Conservation (phyloP, 37 sponge, comb jelly and placozoan species). For the Oopsacas minuta region DNA sequence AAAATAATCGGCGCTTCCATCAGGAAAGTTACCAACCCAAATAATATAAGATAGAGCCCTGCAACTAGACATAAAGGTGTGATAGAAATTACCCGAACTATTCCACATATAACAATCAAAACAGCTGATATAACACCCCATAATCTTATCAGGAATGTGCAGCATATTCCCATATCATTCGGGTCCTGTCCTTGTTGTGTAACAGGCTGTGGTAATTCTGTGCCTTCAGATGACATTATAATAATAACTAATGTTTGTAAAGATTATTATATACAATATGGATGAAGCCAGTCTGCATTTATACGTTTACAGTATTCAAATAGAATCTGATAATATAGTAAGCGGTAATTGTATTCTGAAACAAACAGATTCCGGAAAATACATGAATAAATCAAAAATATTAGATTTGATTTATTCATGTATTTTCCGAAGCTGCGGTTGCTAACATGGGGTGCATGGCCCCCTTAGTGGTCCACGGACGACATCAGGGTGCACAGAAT, state of each 20-base stretch:
- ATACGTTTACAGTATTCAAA: background rate
- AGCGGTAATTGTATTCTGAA: too few relatives aligned
- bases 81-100: background rate
- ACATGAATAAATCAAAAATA: too few relatives aligned
- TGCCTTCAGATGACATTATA: background rate
- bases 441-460: too few relatives aligned
- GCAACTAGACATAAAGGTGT: background rate
- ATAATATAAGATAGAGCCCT: background rate
- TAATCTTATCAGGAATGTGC: background rate
- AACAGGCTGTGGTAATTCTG: background rate
- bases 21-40: background rate
- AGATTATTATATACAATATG: too few relatives aligned
- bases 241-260: too few relatives aligned
- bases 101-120: background rate
- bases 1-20: background rate
- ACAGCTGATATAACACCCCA: background rate
- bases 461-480: too few relatives aligned
- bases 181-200: background rate
- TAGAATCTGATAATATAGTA: too few relatives aligned
- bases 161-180: slow-evolving; percentile 10
- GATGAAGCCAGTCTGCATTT: background rate
- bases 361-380: too few relatives aligned
- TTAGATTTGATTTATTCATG: too few relatives aligned
- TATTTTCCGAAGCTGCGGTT: too few relatives aligned
- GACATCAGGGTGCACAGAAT: too few relatives aligned